Percentiles rank a stretch among this genome's conserved stretches.
phyloP scores from a whole-genome alignment of 2,888 invertebrate species.

The Chaetogeoica ovagalla region DNA sequence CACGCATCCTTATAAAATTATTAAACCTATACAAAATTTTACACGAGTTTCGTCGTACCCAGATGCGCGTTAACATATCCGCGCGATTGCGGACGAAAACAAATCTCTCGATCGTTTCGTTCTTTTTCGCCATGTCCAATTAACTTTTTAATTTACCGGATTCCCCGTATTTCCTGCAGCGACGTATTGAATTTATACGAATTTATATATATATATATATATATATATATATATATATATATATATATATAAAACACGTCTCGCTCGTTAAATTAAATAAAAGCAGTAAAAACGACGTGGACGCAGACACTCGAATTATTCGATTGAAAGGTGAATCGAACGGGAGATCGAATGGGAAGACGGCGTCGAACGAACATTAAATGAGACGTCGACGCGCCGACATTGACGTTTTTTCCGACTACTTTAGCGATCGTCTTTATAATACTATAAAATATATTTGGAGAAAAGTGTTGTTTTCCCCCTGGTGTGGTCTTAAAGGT shows the following conservation, averaged over 20 bases:
- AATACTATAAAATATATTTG: too few relatives aligned
- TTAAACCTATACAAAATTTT: not conserved
- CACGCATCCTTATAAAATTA: too few relatives aligned
- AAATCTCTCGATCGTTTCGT: conserved; percentile 11
- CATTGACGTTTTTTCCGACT: conserved; percentile 13
- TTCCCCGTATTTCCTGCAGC: not conserved
- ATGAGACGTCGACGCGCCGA: not conserved
- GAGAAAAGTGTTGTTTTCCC: too few relatives aligned
- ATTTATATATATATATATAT: too few relatives aligned
- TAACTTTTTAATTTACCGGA: conserved; percentile 9
- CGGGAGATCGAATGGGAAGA: not conserved
- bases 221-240: too few relatives aligned
- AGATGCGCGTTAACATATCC: too few relatives aligned
- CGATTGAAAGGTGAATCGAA: conserved; percentile 16
- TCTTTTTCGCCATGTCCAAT: not conserved
- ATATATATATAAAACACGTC: not conserved
- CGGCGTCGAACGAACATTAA: too few relatives aligned
- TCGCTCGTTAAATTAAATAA: conserved; percentile 10
- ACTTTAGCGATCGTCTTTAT: too few relatives aligned
- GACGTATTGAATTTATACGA: not conserved
- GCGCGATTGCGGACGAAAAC: too few relatives aligned
- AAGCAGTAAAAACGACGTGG: not conserved
- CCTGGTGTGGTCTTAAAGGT: too few relatives aligned
- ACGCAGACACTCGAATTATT: too few relatives aligned
- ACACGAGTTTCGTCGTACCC: not conserved